Percentiles rank a stretch among this genome's conserved stretches.
Evolutionary conservation across 2,113 vertebrate species (phyloP).

Genomic region (Dicrurus megarhynchus): DNA sequence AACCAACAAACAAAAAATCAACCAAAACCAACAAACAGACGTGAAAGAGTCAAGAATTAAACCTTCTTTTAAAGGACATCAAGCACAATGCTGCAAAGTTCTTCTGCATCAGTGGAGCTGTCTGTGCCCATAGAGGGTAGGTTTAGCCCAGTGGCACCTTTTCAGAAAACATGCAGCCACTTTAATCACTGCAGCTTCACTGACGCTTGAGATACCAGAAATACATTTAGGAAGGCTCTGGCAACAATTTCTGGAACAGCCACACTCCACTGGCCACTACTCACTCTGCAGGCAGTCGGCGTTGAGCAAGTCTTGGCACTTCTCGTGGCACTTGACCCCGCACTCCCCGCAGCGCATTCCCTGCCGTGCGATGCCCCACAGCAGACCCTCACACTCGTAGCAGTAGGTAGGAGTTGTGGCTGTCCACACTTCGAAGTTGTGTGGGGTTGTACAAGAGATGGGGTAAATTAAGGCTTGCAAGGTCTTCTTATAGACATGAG

Average conservation of each 20-base stretch:
- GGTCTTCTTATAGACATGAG: conserved; percentile 97
- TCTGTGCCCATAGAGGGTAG: not conserved
- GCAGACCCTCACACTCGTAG: conserved; percentile 95
- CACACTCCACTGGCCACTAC: conserved; percentile 19
- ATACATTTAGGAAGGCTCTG: not conserved
- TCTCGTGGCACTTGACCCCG: conserved; percentile 97
- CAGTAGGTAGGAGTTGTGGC: conserved; percentile 97
- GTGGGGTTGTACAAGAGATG: conserved; percentile 96
- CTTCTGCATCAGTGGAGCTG: not conserved
- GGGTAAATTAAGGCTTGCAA: conserved; percentile 98
- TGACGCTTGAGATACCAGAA: not conserved
- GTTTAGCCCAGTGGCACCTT: not conserved
- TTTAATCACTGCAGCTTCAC: not conserved
- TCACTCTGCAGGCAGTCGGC: conserved; percentile 97
- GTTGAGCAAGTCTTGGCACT: conserved; percentile 97
- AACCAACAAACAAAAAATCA: not conserved
- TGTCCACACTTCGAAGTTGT: conserved; percentile 97
- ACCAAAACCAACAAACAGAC: not conserved
- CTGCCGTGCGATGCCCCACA: conserved; percentile 97
- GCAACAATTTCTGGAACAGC: not conserved
- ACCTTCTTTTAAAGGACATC: not conserved
- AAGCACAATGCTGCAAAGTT: not conserved
- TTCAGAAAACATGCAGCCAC: not conserved
- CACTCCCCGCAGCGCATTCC: conserved; percentile 96
- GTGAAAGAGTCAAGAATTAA: not conserved